Percentiles rank a stretch among this genome's conserved stretches.
Conservation (phyloP, 2,797 vertebrate genomes). For the Phoebastria nigripes region DNA sequence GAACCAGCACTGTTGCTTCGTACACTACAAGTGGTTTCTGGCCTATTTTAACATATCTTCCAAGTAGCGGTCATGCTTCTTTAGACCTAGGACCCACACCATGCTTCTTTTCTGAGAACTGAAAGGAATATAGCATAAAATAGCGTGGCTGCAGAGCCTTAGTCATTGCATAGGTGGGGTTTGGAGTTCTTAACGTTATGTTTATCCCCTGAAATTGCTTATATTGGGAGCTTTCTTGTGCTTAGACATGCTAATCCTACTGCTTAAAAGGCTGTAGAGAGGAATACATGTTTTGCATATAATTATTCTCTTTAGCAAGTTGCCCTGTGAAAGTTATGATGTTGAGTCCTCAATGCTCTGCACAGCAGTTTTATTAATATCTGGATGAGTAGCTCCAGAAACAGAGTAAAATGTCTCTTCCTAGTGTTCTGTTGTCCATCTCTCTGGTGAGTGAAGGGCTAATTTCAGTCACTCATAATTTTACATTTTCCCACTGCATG, state of each 20-base stretch:
- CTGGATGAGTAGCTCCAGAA: not conserved
- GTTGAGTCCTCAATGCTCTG: not conserved
- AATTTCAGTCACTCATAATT: not conserved
- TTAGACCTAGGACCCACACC: not conserved
- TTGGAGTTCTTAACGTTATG: not conserved
- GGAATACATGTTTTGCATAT: slow-evolving; percentile 34
- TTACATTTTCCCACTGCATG: not conserved
- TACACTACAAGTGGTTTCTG: not conserved
- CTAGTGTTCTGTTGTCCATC: not conserved
- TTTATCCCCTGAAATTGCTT: slow-evolving; percentile 52
- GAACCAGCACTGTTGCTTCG: not conserved
- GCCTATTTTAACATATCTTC: not conserved
- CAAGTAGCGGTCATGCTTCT: not conserved
- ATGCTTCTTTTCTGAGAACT: not conserved
- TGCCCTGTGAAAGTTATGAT: not conserved
- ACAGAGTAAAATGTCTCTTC: not conserved
- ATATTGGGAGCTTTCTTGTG: slow-evolving; percentile 40
- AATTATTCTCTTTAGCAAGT: not conserved
- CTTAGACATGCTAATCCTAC: slow-evolving; percentile 28
- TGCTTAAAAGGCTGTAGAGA: slow-evolving; percentile 27
- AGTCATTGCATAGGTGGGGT: not conserved
- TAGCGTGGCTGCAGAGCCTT: not conserved
- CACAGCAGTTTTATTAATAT: slow-evolving; percentile 4
- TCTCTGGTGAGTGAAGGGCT: not conserved
- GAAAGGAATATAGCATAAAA: not conserved